Conservation (phyloP, 2,113 vertebrate genomes). For the Calidris pygmaea region DNA sequence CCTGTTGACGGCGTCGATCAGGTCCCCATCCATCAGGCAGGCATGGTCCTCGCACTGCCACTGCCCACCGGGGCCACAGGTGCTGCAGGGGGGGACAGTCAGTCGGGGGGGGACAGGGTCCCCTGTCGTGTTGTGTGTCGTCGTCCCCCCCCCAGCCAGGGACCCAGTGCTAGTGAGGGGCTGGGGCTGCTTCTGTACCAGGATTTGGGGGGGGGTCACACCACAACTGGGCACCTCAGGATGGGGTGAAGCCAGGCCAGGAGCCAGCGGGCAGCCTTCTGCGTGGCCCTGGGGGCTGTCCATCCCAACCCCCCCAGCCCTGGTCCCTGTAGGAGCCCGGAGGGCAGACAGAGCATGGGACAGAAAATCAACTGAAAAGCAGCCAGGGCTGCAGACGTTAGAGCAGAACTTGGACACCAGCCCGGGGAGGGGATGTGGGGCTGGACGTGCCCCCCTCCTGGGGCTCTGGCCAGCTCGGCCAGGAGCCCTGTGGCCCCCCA, state of each 20-base stretch:
- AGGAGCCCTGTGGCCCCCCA: neutral
- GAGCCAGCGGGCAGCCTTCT: neutral
- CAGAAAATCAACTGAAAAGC: neutral
- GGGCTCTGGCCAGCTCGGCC: neutral
- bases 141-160: no score
- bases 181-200: fast-evolving
- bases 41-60: constrained; percentile 90
- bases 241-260: neutral
- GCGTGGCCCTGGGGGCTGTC: neutral
- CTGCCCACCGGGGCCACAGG: constrained; percentile 79
- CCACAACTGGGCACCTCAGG: fast-evolving
- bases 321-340: neutral
- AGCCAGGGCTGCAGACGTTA: neutral
- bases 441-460: neutral
- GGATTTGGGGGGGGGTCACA: neutral
- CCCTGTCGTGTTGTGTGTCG: neutral
- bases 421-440: neutral
- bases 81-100: constrained; percentile 70
- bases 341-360: constrained; percentile 23
- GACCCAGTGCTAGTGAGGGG: fast-evolving
- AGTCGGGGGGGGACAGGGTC: neutral
- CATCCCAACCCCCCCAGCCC: no score
- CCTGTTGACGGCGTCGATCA: constrained; percentile 85
- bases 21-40: constrained; percentile 86
- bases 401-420: neutral